Evolutionary conservation across 2,113 vertebrate genomes (phyloP).

Genomic region (Oceanodroma tethys): DNA sequence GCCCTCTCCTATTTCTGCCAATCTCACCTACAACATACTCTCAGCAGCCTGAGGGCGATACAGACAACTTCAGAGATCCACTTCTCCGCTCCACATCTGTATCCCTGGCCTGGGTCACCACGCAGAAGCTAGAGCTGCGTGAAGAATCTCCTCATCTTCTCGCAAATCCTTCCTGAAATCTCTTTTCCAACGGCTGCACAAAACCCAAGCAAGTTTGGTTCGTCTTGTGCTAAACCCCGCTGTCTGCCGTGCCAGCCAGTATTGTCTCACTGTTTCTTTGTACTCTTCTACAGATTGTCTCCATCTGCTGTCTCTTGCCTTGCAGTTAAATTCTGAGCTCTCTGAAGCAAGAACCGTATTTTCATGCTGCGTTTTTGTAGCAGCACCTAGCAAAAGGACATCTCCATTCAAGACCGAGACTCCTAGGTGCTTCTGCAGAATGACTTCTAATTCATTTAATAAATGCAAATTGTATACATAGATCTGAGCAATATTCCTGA

Average conservation of each 20-base stretch:
- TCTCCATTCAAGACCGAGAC: not conserved
- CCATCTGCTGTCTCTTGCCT: slow-evolving; percentile 44
- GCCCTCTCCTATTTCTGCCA: not conserved
- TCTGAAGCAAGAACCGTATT: not conserved
- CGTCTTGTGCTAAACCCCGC: not conserved
- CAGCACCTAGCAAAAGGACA: not conserved
- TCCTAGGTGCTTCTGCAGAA: not conserved
- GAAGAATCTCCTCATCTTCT: not conserved
- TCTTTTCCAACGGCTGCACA: not conserved
- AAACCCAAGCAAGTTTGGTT: not conserved
- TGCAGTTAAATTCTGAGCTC: not conserved
- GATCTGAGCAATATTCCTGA: not conserved
- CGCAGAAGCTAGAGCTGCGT: not conserved
- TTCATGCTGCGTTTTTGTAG: not conserved
- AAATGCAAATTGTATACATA: rapidly evolving
- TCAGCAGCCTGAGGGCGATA: not conserved
- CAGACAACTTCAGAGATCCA: not conserved
- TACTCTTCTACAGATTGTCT: not conserved
- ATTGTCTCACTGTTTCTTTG: not conserved
- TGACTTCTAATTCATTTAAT: not conserved
- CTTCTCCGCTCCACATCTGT: not conserved
- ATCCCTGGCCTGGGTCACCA: not conserved
- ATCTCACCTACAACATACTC: rapidly evolving
- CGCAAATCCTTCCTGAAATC: not conserved
- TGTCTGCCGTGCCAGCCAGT: not conserved